A percentile compares a stretch with the other conserved stretches of the same genome.
Conservation (phyloP, 30 jellyfish, hydroid and myxozoan species). For the Turritopsis dohrnii region DNA sequence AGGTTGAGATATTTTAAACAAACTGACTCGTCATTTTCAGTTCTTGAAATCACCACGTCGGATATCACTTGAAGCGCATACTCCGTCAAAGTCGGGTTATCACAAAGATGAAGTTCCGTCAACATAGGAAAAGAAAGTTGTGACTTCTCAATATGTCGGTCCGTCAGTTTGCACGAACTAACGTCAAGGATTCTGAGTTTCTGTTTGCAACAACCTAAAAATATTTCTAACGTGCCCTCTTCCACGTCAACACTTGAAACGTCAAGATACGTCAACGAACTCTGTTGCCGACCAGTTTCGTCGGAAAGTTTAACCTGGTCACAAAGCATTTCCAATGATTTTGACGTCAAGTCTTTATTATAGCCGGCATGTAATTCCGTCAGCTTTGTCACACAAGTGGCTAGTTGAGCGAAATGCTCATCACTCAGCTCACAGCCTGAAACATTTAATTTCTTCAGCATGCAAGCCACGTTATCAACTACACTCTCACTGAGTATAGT, state of each 20-base stretch:
- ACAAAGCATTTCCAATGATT: neutral
- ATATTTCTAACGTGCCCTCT: neutral
- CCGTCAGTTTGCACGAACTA: neutral
- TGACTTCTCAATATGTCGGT: neutral
- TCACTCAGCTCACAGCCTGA: slow-evolving; percentile 8
- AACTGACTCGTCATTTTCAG: neutral
- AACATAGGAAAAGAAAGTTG: neutral
- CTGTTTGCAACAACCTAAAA: neutral
- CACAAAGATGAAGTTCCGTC: neutral
- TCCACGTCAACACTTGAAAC: neutral
- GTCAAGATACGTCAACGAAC: neutral
- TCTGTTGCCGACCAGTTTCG: neutral
- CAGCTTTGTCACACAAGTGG: neutral
- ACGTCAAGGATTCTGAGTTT: neutral
- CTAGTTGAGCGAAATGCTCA: neutral
- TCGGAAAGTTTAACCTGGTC: neutral
- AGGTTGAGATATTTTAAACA: neutral
- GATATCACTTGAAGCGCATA: neutral
- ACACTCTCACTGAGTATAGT: neutral
- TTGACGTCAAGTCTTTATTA: neutral
- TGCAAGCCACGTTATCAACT: neutral
- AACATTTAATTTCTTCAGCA: neutral
- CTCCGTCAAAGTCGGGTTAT: slow-evolving; percentile 2
- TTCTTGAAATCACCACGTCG: neutral
- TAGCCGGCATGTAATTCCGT: neutral